Evolutionary conservation across 2,797 vertebrate species (phyloP), one percentile per base, ranked within the genome.

Genomic region (Carapus acus): DNA sequence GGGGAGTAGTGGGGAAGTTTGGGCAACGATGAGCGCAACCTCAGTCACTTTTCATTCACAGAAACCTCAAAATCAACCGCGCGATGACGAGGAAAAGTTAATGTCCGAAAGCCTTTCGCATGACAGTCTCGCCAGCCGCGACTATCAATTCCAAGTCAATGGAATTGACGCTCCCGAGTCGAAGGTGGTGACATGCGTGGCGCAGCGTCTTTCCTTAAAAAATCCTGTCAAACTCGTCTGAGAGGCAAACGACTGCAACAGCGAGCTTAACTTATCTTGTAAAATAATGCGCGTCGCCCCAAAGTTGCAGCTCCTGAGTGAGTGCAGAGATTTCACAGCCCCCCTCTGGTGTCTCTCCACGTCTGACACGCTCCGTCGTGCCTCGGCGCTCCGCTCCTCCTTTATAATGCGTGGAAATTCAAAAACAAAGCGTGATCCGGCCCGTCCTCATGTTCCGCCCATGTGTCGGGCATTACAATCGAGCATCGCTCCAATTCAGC

Each of bases 1-100:
- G 61, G 65, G 68, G n/a, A n/a, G n/a, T n/a, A n/a, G n/a, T n/a
- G n/a, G 31, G 31, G 43, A 82, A 83, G 76, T 84, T 86, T 74
- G 49, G 48, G 41, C 54, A 24, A 62, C 65, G 57, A 44, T 19
- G 23, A 43, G 23, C 33, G 54, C 53, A 43, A 43, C 22, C 23
- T 44, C 41, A 49, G 18, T 62, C 44, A 13, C 54, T 45, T 54
- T 39, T 6, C 14, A 64, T 23, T 52, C 24, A 19, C 1, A 43
- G 1, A 50, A 60, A 49, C 15, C 46, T 22, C 38, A 17, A 43
- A 17, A 22, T 19, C 1, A 15, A 8, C 13, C 38, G 16, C 23
- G 15, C 21, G 4, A 22, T 19, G 29, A 18, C 14, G 15, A 9
- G 6, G 36, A 40, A 27, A 5, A 19, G 3, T 8, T 8, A 42